These are phyloP conservation scores for Lerema accius DNA, from an alignment of 1,140 invertebrate species.

Conservation along the genomic window DNA sequence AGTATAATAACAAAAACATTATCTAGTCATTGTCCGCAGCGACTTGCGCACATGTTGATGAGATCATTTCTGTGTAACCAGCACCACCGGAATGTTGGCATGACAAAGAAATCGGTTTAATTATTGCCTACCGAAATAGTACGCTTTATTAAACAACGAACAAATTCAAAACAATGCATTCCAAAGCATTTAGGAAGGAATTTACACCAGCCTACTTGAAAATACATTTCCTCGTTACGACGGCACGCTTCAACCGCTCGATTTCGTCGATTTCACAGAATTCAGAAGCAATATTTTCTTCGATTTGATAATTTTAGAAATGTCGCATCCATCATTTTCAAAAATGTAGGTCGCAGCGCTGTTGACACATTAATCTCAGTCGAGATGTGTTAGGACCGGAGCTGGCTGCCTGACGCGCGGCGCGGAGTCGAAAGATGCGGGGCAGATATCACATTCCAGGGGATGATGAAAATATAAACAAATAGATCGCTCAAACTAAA, in stretches of 20 bases:
- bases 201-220: neutral
- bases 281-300: slow-evolving; percentile 1
- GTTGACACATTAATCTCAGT: no score
- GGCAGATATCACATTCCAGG: slow-evolving; percentile 36
- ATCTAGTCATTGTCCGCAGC: no score
- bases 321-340: slow-evolving; percentile 19
- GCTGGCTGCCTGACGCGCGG: slow-evolving; percentile 19
- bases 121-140: slow-evolving; percentile 11
- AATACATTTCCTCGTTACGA: slow-evolving; percentile 22
- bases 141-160: slow-evolving; percentile 23
- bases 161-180: slow-evolving; percentile 20
- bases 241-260: slow-evolving; percentile 2
- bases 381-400: slow-evolving; percentile 22
- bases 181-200: slow-evolving; percentile 15
- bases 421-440: slow-evolving; percentile 31
- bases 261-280: slow-evolving; percentile 2
- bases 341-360: slow-evolving; percentile 13
- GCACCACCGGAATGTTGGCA: slow-evolving; percentile 5
- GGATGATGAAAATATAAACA: slow-evolving; percentile 41
- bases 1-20: slow-evolving; percentile 1
- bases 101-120: slow-evolving; percentile 23
- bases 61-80: slow-evolving; percentile 14
- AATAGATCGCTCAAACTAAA: slow-evolving; percentile 18
- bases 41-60: slow-evolving; percentile 5
- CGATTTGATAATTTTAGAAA: slow-evolving; percentile 28